Percentiles rank a stretch among this genome's conserved stretches.
These are phyloP conservation scores for Haemorhous mexicanus DNA, from an alignment of 2,113 vertebrate genomes.

Conservation along the genomic window DNA sequence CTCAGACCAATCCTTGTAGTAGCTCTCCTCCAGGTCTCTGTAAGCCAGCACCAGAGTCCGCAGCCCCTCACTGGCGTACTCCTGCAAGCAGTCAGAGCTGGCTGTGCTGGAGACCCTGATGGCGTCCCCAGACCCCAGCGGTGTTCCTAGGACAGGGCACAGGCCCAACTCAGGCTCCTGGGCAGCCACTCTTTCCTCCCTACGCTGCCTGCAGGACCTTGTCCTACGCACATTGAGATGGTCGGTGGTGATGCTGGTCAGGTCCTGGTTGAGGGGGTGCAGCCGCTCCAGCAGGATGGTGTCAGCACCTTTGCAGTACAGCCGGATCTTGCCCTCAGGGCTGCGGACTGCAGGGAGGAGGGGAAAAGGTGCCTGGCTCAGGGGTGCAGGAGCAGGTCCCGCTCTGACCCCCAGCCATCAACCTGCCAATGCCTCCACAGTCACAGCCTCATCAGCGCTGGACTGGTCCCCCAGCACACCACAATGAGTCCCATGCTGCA, in stretches of 20 bases:
- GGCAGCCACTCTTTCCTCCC: no score
- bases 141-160: neutral
- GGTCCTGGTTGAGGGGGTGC: constrained; percentile 77
- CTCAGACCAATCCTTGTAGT: constrained; percentile 84
- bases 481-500: fast-evolving
- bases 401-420: neutral
- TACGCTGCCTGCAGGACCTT: neutral
- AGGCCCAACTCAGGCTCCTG: no score
- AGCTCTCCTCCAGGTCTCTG: constrained; percentile 85
- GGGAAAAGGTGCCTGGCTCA: neutral
- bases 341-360: constrained; percentile 75
- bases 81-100: constrained; percentile 50
- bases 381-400: neutral
- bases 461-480: neutral
- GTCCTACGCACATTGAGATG: constrained; percentile 87
- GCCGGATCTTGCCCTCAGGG: constrained; percentile 86
- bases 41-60: constrained; percentile 89
- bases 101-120: neutral
- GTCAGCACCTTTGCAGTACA: constrained; percentile 96
- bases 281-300: constrained; percentile 88
- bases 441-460: fast-evolving
- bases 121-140: fast-evolving
- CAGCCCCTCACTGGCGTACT: constrained; percentile 80
- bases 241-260: constrained; percentile 82
- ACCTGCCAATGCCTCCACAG: neutral